Evolutionary conservation across 1,140 invertebrate species (phyloP).

Genomic region (Gyrodactylus bullatarudis): DNA sequence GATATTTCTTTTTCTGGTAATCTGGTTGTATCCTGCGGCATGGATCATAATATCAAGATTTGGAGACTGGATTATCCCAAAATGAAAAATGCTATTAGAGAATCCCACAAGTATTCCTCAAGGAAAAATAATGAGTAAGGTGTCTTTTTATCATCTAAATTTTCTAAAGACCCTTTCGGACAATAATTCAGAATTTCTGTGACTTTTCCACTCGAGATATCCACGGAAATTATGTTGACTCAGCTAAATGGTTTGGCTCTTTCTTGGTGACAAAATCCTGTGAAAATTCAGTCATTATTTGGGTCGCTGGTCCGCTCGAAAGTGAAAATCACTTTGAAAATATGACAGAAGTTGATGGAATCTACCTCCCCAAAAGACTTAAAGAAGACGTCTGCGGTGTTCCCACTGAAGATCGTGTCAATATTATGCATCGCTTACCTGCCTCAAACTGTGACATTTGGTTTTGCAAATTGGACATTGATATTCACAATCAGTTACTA

Average conservation of each 20-base stretch:
- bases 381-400: neutral
- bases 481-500: neutral
- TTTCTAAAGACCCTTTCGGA: neutral
- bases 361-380: neutral
- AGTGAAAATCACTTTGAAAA: neutral
- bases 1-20: neutral
- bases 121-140: neutral
- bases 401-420: neutral
- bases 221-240: conserved; percentile 7
- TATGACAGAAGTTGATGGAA: neutral
- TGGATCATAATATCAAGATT: conserved; percentile 6
- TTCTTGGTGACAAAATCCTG: conserved; percentile 2
- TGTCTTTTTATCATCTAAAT: neutral
- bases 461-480: conserved; percentile 5
- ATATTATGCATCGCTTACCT: neutral
- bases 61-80: conserved; percentile 3
- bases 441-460: conserved; percentile 4
- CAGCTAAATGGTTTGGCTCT: conserved; percentile 1
- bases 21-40: conserved; percentile 4
- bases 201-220: conserved; percentile 1
- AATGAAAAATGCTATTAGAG: neutral
- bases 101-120: conserved; percentile 3
- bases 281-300: neutral
- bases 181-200: neutral
- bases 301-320: neutral